A percentile compares a stretch with the other conserved stretches of the same genome.
These are phyloP conservation scores for Bolborhynchus lineola DNA, from an alignment of 2,113 vertebrate species.

Conservation along the genomic window DNA sequence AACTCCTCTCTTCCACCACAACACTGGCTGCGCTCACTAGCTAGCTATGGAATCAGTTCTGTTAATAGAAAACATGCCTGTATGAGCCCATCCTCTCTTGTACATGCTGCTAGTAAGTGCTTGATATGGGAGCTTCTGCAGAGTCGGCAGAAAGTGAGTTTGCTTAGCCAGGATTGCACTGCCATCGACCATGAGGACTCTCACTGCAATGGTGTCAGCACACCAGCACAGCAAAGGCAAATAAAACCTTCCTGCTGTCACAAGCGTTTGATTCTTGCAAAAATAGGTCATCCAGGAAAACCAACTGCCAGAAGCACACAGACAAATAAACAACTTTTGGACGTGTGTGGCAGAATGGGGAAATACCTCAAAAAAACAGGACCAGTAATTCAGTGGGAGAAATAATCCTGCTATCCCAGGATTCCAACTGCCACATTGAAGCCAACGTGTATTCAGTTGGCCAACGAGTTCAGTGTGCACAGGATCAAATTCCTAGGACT, in stretches of 20 bases:
- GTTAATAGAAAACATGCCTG: not conserved
- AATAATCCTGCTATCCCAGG: not conserved
- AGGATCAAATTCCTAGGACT: not conserved
- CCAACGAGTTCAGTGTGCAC: rapidly evolving
- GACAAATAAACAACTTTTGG: not conserved
- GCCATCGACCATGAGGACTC: not conserved
- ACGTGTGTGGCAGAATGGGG: not conserved
- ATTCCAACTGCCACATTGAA: not conserved
- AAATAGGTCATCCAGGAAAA: conserved; percentile 3
- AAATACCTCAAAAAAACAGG: not conserved
- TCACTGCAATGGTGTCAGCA: not conserved
- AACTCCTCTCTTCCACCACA: not conserved
- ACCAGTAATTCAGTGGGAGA: not conserved
- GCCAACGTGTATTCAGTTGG: not conserved
- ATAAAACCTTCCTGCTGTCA: not conserved
- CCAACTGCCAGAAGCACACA: not conserved
- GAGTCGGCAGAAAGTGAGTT: not conserved
- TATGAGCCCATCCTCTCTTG: not conserved
- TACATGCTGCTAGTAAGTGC: not conserved
- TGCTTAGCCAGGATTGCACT: not conserved
- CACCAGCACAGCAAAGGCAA: not conserved
- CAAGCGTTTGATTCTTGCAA: not conserved
- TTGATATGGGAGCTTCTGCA: not conserved
- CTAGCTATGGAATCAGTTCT: not conserved
- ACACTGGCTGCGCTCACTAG: not conserved